Percentiles rank a stretch among this genome's conserved stretches.
phyloP scores from a whole-genome alignment of 2,797 vertebrate species.

The Brotula barbata region DNA sequence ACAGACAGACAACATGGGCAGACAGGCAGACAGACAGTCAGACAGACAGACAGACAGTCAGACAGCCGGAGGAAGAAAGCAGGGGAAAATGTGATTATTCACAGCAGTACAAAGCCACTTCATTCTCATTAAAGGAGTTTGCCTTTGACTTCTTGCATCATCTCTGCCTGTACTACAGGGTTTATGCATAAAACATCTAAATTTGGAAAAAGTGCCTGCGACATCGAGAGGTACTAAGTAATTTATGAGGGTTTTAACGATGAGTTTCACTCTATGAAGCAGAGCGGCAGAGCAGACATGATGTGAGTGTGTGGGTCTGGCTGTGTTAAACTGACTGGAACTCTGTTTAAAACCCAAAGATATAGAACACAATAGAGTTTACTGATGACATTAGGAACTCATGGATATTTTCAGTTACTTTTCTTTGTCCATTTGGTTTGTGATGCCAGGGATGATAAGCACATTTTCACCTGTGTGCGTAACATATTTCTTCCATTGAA shows the following conservation, averaged over 20 bases:
- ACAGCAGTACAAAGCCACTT: slow-evolving; percentile 16
- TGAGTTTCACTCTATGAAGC: slow-evolving; percentile 33
- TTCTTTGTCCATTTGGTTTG: no score
- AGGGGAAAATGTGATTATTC: slow-evolving; percentile 12
- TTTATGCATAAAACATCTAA: slow-evolving; percentile 66
- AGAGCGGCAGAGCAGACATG: slow-evolving; percentile 16
- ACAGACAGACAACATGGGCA: slow-evolving; percentile 11
- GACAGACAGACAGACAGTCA: slow-evolving; percentile 1
- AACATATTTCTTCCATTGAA: no score
- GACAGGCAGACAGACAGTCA: neutral
- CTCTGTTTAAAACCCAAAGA: neutral
- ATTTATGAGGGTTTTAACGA: slow-evolving; percentile 48
- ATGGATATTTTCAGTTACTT: no score
- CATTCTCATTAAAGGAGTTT: slow-evolving; percentile 22
- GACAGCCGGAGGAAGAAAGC: neutral
- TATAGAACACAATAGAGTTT: no score
- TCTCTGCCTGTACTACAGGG: slow-evolving; percentile 25
- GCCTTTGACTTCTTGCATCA: slow-evolving; percentile 20
- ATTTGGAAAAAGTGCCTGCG: slow-evolving; percentile 24
- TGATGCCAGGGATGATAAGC: no score
- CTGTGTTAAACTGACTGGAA: neutral
- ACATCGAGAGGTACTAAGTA: slow-evolving; percentile 31
- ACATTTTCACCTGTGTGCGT: no score
- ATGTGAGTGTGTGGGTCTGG: neutral
- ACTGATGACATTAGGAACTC: no score